Conservation (phyloP, 2,888 invertebrate species). For the Pediacus dermestoides region DNA sequence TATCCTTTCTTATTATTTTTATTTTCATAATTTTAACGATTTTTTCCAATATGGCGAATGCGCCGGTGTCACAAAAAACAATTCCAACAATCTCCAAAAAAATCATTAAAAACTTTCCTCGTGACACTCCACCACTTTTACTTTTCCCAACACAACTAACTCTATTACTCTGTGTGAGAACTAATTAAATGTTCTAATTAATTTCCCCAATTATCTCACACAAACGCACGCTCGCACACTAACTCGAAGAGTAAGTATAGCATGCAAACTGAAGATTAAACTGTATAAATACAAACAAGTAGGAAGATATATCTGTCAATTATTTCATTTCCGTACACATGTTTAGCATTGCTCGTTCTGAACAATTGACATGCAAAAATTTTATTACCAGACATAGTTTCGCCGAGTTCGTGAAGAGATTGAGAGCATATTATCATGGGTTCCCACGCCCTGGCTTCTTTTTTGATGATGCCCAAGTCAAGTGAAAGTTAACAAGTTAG, state of each 20-base stretch:
- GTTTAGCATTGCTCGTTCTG: too few species aligned
- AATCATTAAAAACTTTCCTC: too few species aligned
- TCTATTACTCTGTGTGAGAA: not conserved
- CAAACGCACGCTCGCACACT: too few species aligned
- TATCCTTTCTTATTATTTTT: too few species aligned
- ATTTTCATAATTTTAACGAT: too few species aligned
- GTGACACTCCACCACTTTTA: not conserved
- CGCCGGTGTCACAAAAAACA: too few species aligned
- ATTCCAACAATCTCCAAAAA: too few species aligned
- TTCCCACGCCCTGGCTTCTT: slow-evolving; percentile 11
- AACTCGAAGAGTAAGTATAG: too few species aligned
- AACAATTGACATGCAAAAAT: slow-evolving; percentile 1
- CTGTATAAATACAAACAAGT: not conserved
- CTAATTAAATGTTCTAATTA: slow-evolving; percentile 1
- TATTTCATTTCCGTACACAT: not conserved
- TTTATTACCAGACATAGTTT: not conserved
- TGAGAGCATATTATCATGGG: not conserved
- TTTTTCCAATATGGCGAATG: too few species aligned
- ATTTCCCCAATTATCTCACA: not conserved
- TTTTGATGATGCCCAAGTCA: slow-evolving; percentile 6
- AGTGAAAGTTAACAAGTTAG: slow-evolving; percentile 9
- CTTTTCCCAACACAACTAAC: not conserved
- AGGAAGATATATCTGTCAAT: not conserved
- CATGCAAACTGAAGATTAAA: not conserved
- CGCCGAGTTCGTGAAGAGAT: too few species aligned